A percentile compares a stretch with the other conserved stretches of the same genome.
These are phyloP conservation scores for Cydia strobilella DNA, from an alignment of 1,140 invertebrate species.

Conservation along the genomic window DNA sequence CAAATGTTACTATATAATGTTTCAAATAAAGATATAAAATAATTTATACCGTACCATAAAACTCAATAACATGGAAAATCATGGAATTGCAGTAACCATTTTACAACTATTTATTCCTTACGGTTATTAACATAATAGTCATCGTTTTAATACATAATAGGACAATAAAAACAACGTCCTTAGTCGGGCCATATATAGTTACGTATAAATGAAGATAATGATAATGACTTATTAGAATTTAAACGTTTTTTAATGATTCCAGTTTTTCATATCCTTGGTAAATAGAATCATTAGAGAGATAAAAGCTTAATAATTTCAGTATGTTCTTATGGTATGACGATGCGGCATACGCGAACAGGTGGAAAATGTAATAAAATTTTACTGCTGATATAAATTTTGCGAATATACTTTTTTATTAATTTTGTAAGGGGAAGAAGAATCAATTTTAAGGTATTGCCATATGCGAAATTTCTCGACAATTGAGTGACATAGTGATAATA, in stretches of 20 bases:
- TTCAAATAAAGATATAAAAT: too few relatives aligned
- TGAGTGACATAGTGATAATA: too few relatives aligned
- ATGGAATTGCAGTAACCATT: not conserved
- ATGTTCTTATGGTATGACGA: not conserved
- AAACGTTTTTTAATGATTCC: conserved; percentile 14
- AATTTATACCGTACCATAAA: not conserved
- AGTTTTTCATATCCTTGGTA: not conserved
- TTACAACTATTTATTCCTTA: not conserved
- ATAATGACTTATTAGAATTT: not conserved
- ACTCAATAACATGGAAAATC: not conserved
- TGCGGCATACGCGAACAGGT: not conserved
- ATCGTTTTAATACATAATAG: not conserved
- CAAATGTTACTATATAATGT: too few relatives aligned
- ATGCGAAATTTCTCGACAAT: too few relatives aligned
- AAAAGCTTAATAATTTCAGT: not conserved
- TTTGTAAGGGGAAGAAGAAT: too few relatives aligned
- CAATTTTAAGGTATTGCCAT: too few relatives aligned
- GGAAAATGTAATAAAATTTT: not conserved
- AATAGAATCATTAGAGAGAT: not conserved
- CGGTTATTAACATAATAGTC: not conserved
- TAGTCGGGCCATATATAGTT: not conserved
- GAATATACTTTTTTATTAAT: too few relatives aligned
- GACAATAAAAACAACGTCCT: not conserved
- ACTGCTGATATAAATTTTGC: too few relatives aligned
- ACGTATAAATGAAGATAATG: not conserved